phyloP scores from a whole-genome alignment of 1,140 invertebrate genomes.

The Hormaphis cornu region DNA sequence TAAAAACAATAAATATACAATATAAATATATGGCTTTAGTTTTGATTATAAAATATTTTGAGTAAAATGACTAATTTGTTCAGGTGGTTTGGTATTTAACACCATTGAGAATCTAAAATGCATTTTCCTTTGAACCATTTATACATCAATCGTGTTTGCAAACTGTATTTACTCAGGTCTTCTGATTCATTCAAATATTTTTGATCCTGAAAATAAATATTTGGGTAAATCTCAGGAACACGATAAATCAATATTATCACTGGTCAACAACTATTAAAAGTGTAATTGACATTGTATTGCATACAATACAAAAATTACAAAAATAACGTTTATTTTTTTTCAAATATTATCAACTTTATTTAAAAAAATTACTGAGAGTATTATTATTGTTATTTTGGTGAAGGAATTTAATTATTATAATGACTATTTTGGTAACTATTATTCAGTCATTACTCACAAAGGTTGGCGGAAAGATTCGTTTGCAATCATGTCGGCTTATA shows the following conservation, averaged over 20 bases:
- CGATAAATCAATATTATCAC: too few relatives aligned
- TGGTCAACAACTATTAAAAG: too few relatives aligned
- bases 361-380: too few relatives aligned
- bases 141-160: slow-evolving; percentile 58
- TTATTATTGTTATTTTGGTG: too few relatives aligned
- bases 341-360: too few relatives aligned
- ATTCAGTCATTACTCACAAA: slow-evolving; percentile 50
- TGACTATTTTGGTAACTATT: slow-evolving; percentile 26
- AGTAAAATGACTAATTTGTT: background rate
- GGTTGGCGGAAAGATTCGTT: slow-evolving; percentile 66
- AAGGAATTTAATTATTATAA: too few relatives aligned
- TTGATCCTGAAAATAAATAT: slow-evolving; percentile 42
- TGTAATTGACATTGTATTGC: too few relatives aligned
- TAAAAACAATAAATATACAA: background rate
- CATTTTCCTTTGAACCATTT: slow-evolving; percentile 80
- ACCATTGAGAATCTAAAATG: slow-evolving; percentile 60
- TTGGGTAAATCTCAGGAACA: too few relatives aligned
- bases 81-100: slow-evolving; percentile 42
- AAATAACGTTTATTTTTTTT: too few relatives aligned
- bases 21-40: background rate
- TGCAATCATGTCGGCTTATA: slow-evolving; percentile 63
- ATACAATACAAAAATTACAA: too few relatives aligned
- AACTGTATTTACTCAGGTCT: slow-evolving; percentile 46
- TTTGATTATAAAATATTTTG: background rate
- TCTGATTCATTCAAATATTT: slow-evolving; percentile 41